Percentiles rank a stretch among this genome's conserved stretches.
phyloP scores from a whole-genome alignment of 2,797 vertebrate genomes.

The Crocidura indochinensis region DNA sequence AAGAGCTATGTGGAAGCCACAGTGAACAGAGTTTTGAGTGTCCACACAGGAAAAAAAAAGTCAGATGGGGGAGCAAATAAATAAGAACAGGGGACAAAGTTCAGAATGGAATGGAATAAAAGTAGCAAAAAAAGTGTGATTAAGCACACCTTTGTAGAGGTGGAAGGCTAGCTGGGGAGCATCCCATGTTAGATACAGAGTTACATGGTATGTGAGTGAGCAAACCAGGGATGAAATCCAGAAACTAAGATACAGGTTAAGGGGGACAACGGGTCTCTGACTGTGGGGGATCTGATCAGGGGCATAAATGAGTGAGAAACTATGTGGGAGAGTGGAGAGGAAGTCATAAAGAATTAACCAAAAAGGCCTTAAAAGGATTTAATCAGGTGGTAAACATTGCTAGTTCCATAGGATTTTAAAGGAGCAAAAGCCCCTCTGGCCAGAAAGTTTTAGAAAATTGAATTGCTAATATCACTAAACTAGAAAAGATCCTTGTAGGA shows the following conservation, averaged over 20 bases:
- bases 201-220: neutral
- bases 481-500: neutral
- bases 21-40: neutral
- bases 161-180: neutral
- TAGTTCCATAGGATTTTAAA: constrained; percentile 2
- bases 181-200: neutral
- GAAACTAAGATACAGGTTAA: neutral
- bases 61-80: neutral
- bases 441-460: constrained; percentile 15
- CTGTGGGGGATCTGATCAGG: no score
- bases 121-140: neutral
- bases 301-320: neutral
- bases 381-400: neutral
- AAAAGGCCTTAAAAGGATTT: neutral
- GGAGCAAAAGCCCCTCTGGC: constrained; percentile 4
- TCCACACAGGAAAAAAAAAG: neutral
- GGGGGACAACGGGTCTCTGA: neutral
- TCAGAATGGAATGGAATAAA: neutral
- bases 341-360: neutral
- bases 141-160: neutral
- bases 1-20: neutral
- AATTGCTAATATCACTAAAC: constrained; percentile 49
- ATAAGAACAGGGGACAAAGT: neutral
- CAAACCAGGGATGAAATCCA: neutral
- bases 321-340: neutral